Evolutionary conservation across 2,797 vertebrate genomes (phyloP).

Genomic region (Spondyliosoma cantharus): DNA sequence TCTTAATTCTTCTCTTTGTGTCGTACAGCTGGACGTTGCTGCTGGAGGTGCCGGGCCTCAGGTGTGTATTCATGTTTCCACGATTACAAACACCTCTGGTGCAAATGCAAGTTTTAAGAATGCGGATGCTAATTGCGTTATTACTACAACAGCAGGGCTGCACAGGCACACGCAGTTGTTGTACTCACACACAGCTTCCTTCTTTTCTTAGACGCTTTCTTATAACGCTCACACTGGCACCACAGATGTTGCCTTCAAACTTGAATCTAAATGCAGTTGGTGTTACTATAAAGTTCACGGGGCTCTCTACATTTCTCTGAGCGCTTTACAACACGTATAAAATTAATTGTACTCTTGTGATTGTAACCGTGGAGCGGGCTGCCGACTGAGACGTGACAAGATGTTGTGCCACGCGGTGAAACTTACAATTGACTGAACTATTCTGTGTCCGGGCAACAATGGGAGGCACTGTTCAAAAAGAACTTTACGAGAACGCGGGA

Average conservation of each 20-base stretch:
- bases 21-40: conserved; percentile 65
- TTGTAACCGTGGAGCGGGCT: not conserved
- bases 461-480: not conserved
- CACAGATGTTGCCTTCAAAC: not conserved
- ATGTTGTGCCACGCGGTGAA: not conserved
- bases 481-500: not conserved
- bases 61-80: conserved; percentile 63
- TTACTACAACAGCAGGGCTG: not conserved
- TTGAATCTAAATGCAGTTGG: not conserved
- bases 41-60: conserved; percentile 65
- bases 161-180: not conserved
- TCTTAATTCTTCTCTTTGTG: conserved; percentile 17
- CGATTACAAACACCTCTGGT: not conserved
- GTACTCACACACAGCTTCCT: not conserved
- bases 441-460: not conserved
- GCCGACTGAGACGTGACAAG: not conserved
- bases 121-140: not conserved
- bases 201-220: not conserved
- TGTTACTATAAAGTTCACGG: not conserved
- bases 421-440: not conserved
- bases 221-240: not conserved
- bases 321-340: not conserved
- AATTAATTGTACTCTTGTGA: not conserved
- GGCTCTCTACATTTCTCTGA: not conserved
- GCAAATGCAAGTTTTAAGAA: not conserved